Percentiles rank a stretch among this genome's conserved stretches.
phyloP scores from a whole-genome alignment of 2,113 vertebrate species.

The Telmatochromis brachygnathus region DNA sequence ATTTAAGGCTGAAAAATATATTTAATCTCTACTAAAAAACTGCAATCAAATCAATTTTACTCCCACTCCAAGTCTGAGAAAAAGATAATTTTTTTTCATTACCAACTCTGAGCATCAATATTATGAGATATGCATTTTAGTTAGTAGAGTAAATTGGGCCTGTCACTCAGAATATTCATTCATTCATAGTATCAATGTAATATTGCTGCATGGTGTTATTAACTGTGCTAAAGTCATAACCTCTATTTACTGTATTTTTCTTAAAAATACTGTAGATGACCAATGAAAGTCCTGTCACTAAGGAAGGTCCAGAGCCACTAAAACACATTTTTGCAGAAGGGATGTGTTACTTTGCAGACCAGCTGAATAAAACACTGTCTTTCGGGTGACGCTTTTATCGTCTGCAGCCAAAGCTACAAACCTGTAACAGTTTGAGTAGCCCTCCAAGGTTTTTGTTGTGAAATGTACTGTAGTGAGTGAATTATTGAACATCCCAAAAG shows the following conservation, averaged over 20 bases:
- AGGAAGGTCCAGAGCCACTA: not conserved
- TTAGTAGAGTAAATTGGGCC: not conserved
- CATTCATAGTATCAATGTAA: not conserved
- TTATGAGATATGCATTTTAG: not conserved
- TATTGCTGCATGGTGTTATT: not conserved
- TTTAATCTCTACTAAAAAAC: not conserved
- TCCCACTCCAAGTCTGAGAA: not conserved
- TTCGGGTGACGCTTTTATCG: not conserved
- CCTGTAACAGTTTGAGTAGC: not conserved
- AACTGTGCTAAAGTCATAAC: not conserved
- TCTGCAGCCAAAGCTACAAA: not conserved
- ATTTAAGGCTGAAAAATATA: not conserved
- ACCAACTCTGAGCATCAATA: not conserved
- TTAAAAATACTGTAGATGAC: not conserved
- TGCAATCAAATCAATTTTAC: not conserved
- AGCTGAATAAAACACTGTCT: not conserved
- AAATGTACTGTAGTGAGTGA: slow-evolving; percentile 1
- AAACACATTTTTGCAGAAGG: not conserved
- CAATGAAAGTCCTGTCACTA: not conserved
- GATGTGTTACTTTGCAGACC: not conserved
- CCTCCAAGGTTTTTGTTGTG: not conserved
- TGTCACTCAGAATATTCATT: not conserved
- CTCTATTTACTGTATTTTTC: not conserved
- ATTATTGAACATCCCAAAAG: slow-evolving; percentile 13
- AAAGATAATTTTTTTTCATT: accelerated